Evolutionary conservation across 2,113 vertebrate genomes (phyloP).

Genomic region (Hemiscyllium ocellatum): DNA sequence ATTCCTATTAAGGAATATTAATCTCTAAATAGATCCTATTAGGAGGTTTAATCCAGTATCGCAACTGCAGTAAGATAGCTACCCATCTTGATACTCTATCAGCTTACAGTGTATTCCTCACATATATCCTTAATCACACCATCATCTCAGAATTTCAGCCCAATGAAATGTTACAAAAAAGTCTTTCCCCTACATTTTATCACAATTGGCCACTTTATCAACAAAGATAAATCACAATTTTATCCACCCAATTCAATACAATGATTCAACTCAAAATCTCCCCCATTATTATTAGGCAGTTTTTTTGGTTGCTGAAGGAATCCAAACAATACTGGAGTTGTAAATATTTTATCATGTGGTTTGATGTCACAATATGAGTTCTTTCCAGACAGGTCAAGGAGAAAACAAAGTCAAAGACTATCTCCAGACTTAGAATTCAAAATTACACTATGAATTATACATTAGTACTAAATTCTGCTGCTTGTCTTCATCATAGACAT

Average conservation of each 20-base stretch:
- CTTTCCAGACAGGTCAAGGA: too few species aligned
- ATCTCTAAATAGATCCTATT: conserved; percentile 10
- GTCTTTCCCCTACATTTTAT: not conserved
- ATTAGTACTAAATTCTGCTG: too few species aligned
- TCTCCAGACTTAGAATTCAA: too few species aligned
- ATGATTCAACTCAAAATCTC: not conserved
- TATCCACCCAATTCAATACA: not conserved
- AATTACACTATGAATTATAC: too few species aligned
- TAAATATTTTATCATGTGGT: not conserved
- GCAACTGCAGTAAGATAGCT: not conserved
- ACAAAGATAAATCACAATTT: not conserved
- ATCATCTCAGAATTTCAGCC: not conserved
- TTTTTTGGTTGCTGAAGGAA: not conserved
- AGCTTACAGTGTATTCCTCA: not conserved
- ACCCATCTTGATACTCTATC: not conserved
- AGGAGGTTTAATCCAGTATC: not conserved
- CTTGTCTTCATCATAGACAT: too few species aligned
- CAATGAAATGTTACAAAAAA: not conserved
- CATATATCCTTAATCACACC: not conserved
- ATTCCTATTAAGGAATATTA: not conserved
- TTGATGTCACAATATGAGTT: too few species aligned
- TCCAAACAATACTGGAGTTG: not conserved
- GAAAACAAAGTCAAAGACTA: too few species aligned
- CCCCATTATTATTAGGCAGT: not conserved
- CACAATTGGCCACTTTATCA: not conserved